A percentile compares a stretch with the other conserved stretches of the same genome.
phyloP scores from a whole-genome alignment of 2,888 invertebrate species.

The Dusona sp. region DNA sequence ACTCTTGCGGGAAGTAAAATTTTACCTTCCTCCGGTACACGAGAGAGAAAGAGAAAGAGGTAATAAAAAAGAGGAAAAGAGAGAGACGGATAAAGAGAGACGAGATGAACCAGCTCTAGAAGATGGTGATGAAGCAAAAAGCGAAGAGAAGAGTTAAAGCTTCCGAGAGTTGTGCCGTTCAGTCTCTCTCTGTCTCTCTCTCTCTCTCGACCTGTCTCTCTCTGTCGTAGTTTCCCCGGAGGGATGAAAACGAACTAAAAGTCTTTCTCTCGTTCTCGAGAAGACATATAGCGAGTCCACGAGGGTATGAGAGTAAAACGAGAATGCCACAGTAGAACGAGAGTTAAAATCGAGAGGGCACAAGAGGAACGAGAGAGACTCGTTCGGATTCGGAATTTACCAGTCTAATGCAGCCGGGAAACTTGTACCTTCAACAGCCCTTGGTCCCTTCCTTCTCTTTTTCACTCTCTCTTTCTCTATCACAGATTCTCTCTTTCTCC shows the following conservation, averaged over 20 bases:
- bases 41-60: slow-evolving; percentile 16
- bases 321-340: slow-evolving; percentile 38
- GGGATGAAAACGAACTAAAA: slow-evolving; percentile 67
- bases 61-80: slow-evolving; percentile 25
- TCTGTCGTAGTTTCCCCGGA: slow-evolving; percentile 48
- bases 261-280: slow-evolving; percentile 60
- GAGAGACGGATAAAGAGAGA: slow-evolving; percentile 18
- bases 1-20: slow-evolving; percentile 68
- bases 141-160: slow-evolving; percentile 52
- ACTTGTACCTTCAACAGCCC: slow-evolving; percentile 71
- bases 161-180: slow-evolving; percentile 50
- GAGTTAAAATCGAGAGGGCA: slow-evolving; percentile 60
- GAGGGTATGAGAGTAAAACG: slow-evolving; percentile 38
- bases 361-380: slow-evolving; percentile 55
- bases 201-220: neutral
- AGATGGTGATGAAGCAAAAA: slow-evolving; percentile 55
- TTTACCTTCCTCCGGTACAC: slow-evolving; percentile 53
- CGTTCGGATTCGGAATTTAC: slow-evolving; percentile 75
- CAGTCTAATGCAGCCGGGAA: slow-evolving; percentile 77
- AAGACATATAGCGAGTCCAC: slow-evolving; percentile 56
- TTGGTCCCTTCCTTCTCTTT: slow-evolving; percentile 54
- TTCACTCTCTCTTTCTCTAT: neutral
- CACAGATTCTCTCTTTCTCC: slow-evolving; percentile 10
- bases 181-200: neutral
- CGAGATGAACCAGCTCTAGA: slow-evolving; percentile 27